Conservation (phyloP, 2,888 invertebrate genomes). For the Pristionchus arcanus region DNA sequence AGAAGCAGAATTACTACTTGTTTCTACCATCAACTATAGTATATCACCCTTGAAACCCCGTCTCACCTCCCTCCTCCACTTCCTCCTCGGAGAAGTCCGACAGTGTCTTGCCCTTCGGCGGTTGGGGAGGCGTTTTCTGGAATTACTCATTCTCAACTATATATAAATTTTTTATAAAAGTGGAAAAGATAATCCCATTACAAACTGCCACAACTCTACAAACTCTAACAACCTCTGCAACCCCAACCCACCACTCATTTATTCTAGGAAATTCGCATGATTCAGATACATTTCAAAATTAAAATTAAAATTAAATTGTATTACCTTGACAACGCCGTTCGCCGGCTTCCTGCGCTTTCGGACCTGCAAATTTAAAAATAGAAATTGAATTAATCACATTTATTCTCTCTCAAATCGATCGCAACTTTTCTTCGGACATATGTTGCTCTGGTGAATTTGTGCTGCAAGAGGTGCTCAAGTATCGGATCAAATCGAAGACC, state of each 20-base stretch:
- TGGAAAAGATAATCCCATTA: no score
- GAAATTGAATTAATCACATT: no score
- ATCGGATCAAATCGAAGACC: neutral
- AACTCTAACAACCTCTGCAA: neutral
- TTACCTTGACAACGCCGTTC: conserved; percentile 41
- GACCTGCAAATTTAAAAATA: neutral
- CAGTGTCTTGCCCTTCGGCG: conserved; percentile 44
- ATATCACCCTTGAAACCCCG: no score
- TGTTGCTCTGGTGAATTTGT: neutral
- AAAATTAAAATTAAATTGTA: neutral
- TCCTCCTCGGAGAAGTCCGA: conserved; percentile 56
- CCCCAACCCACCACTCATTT: neutral
- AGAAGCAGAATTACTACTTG: no score
- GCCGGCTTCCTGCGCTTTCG: conserved; percentile 34
- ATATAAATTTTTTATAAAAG: no score
- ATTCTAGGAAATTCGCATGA: neutral
- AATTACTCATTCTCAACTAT: neutral
- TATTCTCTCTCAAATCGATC: neutral
- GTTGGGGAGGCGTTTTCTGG: neutral
- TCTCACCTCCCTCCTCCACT: conserved; percentile 31
- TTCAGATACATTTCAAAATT: neutral
- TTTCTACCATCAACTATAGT: no score
- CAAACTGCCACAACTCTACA: no score
- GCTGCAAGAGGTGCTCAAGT: neutral
- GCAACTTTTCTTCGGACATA: neutral